Conservation (phyloP, 2,888 invertebrate species). For the Heliconius aoede region DNA sequence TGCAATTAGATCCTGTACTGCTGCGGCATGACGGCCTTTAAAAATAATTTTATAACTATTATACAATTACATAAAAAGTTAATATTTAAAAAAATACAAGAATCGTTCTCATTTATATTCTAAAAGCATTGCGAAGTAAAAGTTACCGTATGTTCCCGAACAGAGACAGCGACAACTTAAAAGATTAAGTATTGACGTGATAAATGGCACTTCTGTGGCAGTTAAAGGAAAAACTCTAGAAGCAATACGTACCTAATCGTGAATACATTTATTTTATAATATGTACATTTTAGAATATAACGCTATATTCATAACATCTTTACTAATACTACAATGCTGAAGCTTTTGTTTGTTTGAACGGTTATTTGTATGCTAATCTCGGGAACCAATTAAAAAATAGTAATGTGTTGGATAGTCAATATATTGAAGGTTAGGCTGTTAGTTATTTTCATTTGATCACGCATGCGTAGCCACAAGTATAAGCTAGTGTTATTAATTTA, state of each 20-base stretch:
- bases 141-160: slow-evolving; percentile 28
- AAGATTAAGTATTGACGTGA: slow-evolving; percentile 60
- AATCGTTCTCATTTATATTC: slow-evolving; percentile 19
- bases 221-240: slow-evolving; percentile 35
- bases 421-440: too few species aligned
- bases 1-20: too few species aligned
- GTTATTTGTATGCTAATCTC: too few species aligned
- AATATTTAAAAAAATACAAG: not conserved
- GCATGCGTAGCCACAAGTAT: too few species aligned
- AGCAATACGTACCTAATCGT: not conserved
- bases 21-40: not conserved
- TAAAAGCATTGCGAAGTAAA: slow-evolving; percentile 25
- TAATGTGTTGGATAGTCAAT: too few species aligned
- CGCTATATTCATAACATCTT: too few species aligned
- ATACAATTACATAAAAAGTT: not conserved
- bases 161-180: slow-evolving; percentile 49
- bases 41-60: not conserved
- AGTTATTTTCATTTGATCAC: too few species aligned
- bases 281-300: not conserved
- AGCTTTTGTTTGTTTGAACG: too few species aligned
- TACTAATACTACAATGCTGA: too few species aligned
- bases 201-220: slow-evolving; percentile 56
- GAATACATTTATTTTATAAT: not conserved
- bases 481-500: too few species aligned
- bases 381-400: too few species aligned